Evolutionary conservation across 2,113 vertebrate species (phyloP), one percentile per base, ranked within the genome.

Genomic region (Channa maculata): DNA sequence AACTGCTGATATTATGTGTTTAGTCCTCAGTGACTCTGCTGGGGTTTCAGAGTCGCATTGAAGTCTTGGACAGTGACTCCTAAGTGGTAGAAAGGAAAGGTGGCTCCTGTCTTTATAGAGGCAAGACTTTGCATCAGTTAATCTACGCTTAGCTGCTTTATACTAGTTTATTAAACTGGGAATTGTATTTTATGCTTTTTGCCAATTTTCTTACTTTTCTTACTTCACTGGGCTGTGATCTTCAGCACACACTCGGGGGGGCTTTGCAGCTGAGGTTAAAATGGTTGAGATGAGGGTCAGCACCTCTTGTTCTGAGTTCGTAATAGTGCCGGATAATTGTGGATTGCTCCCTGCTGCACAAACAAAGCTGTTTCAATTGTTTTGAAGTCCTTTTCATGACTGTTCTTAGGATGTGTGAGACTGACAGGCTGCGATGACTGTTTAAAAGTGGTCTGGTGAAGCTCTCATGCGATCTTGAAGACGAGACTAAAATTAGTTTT

Each of bases 171-270:
- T 52, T 43, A n/a, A 66, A 45, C 63, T 79, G 75, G 50, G 8
- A 52, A 36, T 44, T 57, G 36, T 45, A 5, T 45, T 45, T 5
- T 68, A 34, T 34, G 59, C 52, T 43, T 41, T 62, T 69, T 53
- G 71, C 66, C 44, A 72, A 5, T 41, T n/a, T 24, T 14, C 61
- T 65, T 72, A 59, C 67, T 61, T 68, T 61, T 46, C 34, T 65
- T 55, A 43, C 59, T 60, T 50, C 66, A 66, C 2, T 44, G 57
- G 69, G 45, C 36, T 37, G 6, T 8, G 45, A 60, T 54, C 58
- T 78, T 46, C 51, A 52, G 57, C 69, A 24, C 45, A 3, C 57
- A 3, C 57, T 9, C 4, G 13, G 38, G 4, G 52, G 41, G 4
- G 6, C 41, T 58, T 52, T 75, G 61, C 69, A 70, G 50, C 64